phyloP scores from a whole-genome alignment of 1,140 invertebrate genomes.

The Drosophila pectinifera region DNA sequence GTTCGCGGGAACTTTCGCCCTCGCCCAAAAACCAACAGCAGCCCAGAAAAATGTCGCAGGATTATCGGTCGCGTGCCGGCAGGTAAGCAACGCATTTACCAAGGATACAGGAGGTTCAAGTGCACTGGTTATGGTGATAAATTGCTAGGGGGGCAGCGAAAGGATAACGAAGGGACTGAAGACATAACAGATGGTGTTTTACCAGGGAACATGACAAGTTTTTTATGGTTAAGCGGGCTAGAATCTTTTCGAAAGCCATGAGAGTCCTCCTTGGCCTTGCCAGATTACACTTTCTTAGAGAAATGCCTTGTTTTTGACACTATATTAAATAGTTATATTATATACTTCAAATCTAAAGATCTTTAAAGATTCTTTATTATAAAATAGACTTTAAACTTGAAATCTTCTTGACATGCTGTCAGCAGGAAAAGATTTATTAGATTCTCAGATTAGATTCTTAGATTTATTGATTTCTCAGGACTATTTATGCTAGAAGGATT shows the following conservation, averaged over 20 bases:
- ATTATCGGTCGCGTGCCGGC: slow-evolving; percentile 82
- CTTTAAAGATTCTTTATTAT: too few relatives aligned
- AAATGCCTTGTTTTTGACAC: not conserved
- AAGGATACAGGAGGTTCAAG: slow-evolving; percentile 13
- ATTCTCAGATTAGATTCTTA: too few relatives aligned
- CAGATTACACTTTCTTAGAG: not conserved
- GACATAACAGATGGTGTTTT: not conserved
- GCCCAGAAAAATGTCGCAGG: slow-evolving; percentile 80
- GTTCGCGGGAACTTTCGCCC: slow-evolving; percentile 82
- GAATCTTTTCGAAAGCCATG: not conserved
- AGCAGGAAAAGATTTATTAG: too few relatives aligned
- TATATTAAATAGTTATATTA: not conserved
- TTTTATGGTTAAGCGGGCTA: not conserved
- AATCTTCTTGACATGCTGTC: too few relatives aligned
- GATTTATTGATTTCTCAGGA: too few relatives aligned
- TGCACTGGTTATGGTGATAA: slow-evolving; percentile 12
- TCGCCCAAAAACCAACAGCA: slow-evolving; percentile 82
- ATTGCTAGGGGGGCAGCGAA: slow-evolving; percentile 17
- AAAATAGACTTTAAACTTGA: too few relatives aligned
- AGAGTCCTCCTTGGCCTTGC: too few relatives aligned
- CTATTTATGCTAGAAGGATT: too few relatives aligned
- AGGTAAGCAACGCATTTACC: slow-evolving; percentile 63
- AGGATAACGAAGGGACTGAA: slow-evolving; percentile 13
- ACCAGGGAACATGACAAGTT: slow-evolving; percentile 7
- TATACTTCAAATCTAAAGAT: too few relatives aligned